phyloP scores from a whole-genome alignment of 2,113 vertebrate species.

The Pachyramphus minor region DNA sequence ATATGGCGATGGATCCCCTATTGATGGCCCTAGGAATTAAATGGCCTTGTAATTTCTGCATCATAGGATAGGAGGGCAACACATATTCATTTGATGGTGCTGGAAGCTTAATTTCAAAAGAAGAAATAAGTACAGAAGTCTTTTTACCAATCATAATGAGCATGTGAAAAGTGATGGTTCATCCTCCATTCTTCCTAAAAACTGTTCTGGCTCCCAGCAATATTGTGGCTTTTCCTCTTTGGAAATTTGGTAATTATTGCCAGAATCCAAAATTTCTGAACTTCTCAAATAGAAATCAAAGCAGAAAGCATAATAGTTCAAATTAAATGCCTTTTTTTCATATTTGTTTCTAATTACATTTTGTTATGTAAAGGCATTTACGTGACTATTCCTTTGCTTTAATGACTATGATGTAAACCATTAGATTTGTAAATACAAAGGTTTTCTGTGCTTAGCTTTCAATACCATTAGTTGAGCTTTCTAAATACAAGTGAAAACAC shows the following conservation, averaged over 20 bases:
- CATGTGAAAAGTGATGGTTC: background rate
- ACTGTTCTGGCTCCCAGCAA: background rate
- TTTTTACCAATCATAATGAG: background rate
- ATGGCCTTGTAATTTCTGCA: slow-evolving; percentile 2
- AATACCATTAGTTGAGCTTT: background rate
- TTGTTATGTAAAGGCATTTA: background rate
- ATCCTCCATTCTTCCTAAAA: background rate
- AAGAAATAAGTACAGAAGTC: background rate
- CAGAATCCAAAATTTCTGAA: background rate
- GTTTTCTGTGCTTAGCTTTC: background rate
- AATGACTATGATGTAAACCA: background rate
- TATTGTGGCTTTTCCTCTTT: background rate
- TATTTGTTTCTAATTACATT: background rate
- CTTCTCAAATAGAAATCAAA: background rate
- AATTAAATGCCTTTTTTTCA: background rate
- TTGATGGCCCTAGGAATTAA: background rate
- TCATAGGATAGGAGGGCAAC: background rate
- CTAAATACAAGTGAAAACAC: background rate
- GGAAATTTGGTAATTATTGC: background rate
- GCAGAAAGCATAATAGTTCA: background rate
- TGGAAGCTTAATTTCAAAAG: slow-evolving; percentile 1
- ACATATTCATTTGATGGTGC: background rate
- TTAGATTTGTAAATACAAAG: background rate
- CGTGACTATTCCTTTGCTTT: background rate
- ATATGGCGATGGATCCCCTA: background rate